Evolutionary conservation across 2,113 vertebrate species (phyloP).

Genomic region (Brachypodius melanocephalos): DNA sequence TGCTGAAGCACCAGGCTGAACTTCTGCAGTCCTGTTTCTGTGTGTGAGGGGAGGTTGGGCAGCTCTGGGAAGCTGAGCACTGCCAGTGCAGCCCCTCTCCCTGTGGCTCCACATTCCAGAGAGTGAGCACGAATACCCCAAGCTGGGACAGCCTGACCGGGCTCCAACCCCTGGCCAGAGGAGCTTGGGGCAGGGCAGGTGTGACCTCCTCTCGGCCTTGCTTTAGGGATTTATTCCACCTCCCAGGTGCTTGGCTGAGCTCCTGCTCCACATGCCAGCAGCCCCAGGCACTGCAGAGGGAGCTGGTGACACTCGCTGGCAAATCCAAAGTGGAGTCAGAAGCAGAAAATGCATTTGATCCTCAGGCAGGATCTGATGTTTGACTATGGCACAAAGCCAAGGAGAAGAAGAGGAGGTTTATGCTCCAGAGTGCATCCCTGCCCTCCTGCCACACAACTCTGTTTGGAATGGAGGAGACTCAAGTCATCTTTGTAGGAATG

Average conservation of each 20-base stretch:
- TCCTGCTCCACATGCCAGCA: not conserved
- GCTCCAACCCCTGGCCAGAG: fast-evolving
- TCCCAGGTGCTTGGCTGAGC: not conserved
- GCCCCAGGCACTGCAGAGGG: not conserved
- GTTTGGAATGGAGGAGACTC: not conserved
- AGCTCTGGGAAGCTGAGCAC: fast-evolving
- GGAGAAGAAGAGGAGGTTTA: not conserved
- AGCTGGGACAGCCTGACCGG: not conserved
- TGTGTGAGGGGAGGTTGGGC: not conserved
- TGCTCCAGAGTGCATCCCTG: not conserved
- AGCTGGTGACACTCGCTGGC: not conserved
- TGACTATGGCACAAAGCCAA: not conserved
- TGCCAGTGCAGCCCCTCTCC: not conserved
- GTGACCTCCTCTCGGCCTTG: not conserved
- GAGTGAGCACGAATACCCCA: fast-evolving
- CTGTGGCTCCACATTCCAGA: fast-evolving
- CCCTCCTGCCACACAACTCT: not conserved
- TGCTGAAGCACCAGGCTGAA: not conserved
- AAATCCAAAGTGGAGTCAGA: not conserved
- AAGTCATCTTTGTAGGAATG: not conserved
- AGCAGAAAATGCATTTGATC: not conserved
- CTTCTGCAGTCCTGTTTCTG: not conserved
- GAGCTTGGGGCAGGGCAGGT: not conserved
- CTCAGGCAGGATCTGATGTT: not conserved
- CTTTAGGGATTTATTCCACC: not conserved